These are phyloP conservation scores for Grus americana DNA, from an alignment of 2,113 vertebrate species.

Conservation along the genomic window DNA sequence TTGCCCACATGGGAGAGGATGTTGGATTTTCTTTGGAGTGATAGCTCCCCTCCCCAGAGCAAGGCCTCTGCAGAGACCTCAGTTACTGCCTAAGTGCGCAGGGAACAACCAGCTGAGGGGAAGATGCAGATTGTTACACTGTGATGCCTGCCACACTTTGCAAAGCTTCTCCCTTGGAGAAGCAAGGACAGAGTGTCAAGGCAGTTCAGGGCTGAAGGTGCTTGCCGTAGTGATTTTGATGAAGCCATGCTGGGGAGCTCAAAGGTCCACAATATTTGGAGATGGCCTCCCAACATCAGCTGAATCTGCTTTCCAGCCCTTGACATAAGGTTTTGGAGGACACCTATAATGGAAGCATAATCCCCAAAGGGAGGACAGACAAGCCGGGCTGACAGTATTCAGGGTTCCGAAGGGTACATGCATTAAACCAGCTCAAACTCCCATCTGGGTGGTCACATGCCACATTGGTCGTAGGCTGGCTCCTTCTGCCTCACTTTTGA, in stretches of 20 bases:
- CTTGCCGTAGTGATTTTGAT: neutral
- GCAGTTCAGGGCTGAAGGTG: neutral
- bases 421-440: neutral
- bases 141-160: neutral
- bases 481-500: neutral
- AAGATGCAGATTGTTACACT: neutral
- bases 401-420: neutral
- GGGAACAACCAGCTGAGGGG: neutral
- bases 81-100: fast-evolving
- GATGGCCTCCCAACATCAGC: neutral
- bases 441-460: too few relatives aligned
- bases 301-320: neutral
- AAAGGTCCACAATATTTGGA: neutral
- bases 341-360: neutral
- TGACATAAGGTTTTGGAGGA: neutral
- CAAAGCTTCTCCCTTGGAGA: neutral
- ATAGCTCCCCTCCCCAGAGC: neutral
- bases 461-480: neutral
- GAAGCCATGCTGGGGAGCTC: neutral
- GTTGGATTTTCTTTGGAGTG: neutral
- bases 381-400: neutral
- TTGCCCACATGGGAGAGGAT: neutral
- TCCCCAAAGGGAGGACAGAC: neutral
- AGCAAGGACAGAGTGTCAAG: neutral
- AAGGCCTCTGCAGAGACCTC: neutral